Evolutionary conservation across 2,797 vertebrate species (phyloP).

Genomic region (Hippoglossus hippoglossus): DNA sequence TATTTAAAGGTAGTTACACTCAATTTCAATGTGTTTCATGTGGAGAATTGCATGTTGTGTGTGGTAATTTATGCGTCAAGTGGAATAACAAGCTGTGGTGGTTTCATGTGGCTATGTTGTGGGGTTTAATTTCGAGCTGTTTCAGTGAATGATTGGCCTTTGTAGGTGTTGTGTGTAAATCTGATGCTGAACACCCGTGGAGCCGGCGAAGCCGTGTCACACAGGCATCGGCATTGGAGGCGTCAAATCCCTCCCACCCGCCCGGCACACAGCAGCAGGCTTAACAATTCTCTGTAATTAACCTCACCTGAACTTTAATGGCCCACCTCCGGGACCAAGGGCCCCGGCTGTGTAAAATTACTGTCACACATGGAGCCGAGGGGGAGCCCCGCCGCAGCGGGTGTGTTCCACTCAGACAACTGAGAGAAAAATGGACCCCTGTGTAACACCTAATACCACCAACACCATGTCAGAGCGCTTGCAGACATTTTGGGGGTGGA

Average conservation of each 20-base stretch:
- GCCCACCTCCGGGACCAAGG: constrained; percentile 79
- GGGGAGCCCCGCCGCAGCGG: constrained; percentile 66
- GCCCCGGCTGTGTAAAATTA: constrained; percentile 79
- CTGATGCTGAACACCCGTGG: constrained; percentile 74
- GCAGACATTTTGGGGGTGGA: constrained; percentile 49
- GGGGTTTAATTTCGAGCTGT: constrained; percentile 75
- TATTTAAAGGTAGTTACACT: constrained; percentile 56
- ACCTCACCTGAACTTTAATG: constrained; percentile 85
- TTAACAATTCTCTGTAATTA: constrained; percentile 84
- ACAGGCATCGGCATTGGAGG: constrained; percentile 68
- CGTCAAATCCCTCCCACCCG: constrained; percentile 70
- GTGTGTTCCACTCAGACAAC: constrained; percentile 74
- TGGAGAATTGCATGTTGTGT: constrained; percentile 61
- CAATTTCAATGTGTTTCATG: constrained; percentile 55
- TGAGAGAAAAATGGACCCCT: constrained; percentile 79
- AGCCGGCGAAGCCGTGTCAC: constrained; percentile 63
- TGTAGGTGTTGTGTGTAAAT: constrained; percentile 81
- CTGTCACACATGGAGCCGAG: constrained; percentile 76
- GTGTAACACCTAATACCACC: constrained; percentile 79
- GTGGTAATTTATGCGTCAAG: constrained; percentile 65
- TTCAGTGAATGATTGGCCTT: constrained; percentile 75
- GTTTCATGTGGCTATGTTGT: constrained; percentile 74
- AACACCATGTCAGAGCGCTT: constrained; percentile 68
- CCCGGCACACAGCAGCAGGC: constrained; percentile 73
- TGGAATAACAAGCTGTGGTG: constrained; percentile 76